Conservation (phyloP, 2,888 invertebrate species). For the Seira sanloemensis region DNA sequence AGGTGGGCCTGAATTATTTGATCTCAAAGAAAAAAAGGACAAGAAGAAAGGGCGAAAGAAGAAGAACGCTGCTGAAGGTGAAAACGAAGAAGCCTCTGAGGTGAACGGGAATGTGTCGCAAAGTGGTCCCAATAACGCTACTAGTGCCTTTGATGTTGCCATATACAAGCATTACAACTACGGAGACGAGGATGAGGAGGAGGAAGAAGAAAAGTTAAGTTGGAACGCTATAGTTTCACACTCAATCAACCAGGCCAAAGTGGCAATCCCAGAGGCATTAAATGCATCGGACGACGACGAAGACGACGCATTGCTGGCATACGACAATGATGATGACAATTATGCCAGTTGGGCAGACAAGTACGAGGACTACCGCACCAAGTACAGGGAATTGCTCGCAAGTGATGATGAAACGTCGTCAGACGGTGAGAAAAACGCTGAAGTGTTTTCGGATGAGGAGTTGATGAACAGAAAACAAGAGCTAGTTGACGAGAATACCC, state of each 20-base stretch:
- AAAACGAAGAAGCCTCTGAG: background rate
- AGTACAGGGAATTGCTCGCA: background rate
- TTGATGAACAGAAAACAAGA: background rate
- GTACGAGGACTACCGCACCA: background rate
- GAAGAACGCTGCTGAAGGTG: background rate
- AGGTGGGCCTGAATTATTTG: slow-evolving; percentile 30
- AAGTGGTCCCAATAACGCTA: background rate
- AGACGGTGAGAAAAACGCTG: background rate
- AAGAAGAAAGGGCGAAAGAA: slow-evolving; percentile 5
- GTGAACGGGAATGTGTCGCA: background rate
- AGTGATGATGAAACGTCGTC: background rate
- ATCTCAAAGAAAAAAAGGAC: background rate
- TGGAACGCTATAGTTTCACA: background rate
- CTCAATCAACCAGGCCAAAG: background rate
- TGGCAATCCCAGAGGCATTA: slow-evolving; percentile 15
- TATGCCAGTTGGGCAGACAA: background rate
- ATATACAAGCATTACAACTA: slow-evolving; percentile 27
- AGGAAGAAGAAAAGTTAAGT: background rate
- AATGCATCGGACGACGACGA: slow-evolving; percentile 7
- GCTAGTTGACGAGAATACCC: background rate
- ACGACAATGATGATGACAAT: slow-evolving; percentile 28
- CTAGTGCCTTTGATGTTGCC: background rate
- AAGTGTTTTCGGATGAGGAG: background rate
- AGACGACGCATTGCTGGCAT: background rate
- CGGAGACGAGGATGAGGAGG: background rate